Base-by-base conservation (phyloP, 2,113 vertebrate species). In the Forbesichthys agassizii region DNA sequence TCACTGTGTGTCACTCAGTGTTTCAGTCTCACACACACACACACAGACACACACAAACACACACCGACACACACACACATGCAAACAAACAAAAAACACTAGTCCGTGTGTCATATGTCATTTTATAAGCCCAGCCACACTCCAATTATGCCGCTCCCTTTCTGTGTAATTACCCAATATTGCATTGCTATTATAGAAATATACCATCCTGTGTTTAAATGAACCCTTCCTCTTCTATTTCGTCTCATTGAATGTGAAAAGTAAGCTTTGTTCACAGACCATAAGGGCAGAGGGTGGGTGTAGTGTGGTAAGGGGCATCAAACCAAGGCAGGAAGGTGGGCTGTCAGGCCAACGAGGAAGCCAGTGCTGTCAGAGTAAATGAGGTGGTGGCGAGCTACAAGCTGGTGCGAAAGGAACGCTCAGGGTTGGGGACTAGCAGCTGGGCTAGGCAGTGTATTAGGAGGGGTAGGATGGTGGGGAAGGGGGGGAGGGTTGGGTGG, bases 351-450 rank as follows among this genome's bases (percentile, higher is more conserved):
- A 66, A 61, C 14, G 36, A 86, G 81, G 75, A 78, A 78, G 73
- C 68, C 58, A 8, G 74, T 66, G 56, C 53, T 68, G 79, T 54
- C 12, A 61, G 68, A 71, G 71, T 73, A 71, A 76, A 82, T 82
- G 75, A 86, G 80, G 74, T 84, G 78, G 79, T 74, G 73, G 63
- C 48, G 64, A 68, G 56, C 49, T 68, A 67, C 64, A 73, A 57
- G 74, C 49, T 56, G 68, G 74, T 72, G 42, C 57, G 46, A 71
- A 47, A 68, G 64, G 68, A 72, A 69, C 75, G 61, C 74, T 58
- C 66, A 52, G 69, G 75, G 77, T 60, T 61, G 61, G 68, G 58
- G 75, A 62, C 63, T 64, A 57, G 57, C 57, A 68, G 18, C 56
- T 27, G 51, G 69, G 27, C 27, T 27, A 27, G 27, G 65, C 61